Base-by-base conservation (phyloP, 1,140 invertebrate genomes). In the Pteromalus puparum region DNA sequence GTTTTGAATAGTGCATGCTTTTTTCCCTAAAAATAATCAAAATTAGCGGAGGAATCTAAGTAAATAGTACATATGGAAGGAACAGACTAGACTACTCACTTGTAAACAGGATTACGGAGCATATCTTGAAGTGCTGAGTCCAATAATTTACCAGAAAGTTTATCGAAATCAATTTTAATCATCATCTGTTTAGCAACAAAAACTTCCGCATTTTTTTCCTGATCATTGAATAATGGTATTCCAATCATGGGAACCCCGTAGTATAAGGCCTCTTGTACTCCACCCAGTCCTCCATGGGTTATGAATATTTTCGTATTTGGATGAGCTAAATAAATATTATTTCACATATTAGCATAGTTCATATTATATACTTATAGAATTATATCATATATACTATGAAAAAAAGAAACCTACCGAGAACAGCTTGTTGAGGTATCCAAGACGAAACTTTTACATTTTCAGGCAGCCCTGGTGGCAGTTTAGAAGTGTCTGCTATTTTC, bases 241-340 rank as follows among this genome's bases (percentile, higher is more conserved):
- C 93, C 94, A 78, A 96, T 89, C 42, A 96, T 91, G 0, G 95
- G 95, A 10, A 94, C 94, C 7, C 92, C 93, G 53, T 92, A 93
- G 46, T 94, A 92, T 13, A 95, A 87, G 0, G 94, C 93, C 89
- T 96, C 95, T 85, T 93, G 91, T 0, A 93, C 90, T 46, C 95
- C 95, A n/a, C 95, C 91, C n/a, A 94, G 90, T 0, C 95, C 96
- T 75, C 95, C 95, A 87, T 96, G 95, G 9, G 94, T 95, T n/a
- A 96, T 94, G 86, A 96, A 96, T 3, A 95, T 79, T 86, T 94
- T 93, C 1, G 94, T 90, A 75, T 94, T 94, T 4, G 89, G 86
- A 88, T 95, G 94, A n/a, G 90, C 93, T 95, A 90, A 87, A 84
- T 53, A 24, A 2, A 24, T 28, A 42, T 24, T 21, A 78, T 78